Evolutionary conservation across 2,113 vertebrate genomes (phyloP), one percentile per base, ranked within the genome.

Genomic region (Lutjanus erythropterus): DNA sequence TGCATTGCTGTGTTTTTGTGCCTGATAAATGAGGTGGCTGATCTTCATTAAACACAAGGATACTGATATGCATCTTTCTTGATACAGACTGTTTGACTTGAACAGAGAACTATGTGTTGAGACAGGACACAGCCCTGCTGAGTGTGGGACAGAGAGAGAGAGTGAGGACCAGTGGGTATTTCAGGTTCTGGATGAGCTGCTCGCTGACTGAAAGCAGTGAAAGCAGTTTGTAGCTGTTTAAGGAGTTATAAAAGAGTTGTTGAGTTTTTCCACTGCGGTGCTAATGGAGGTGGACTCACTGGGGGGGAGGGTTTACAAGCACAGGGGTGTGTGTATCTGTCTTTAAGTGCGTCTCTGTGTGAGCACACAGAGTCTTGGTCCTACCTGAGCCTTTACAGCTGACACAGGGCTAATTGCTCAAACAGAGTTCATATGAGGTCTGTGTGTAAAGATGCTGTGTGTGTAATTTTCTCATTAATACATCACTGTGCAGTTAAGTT

Each of bases 221-320:
- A 77, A 75, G 74, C 70, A 50, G 47, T 87, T 71, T 84, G 75
- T 72, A 71, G 71, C 81, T 75, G 76, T 87, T 89, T 69, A 80
- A 86, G 73, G 68, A 75, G 35, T 78, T 62, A 67, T 86, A 82
- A 86, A 81, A 77, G 71, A 81, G 52, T 52, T 78, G 74, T 81
- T 78, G 65, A 79, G 61, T 87, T 89, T 84, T 87, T 89, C 83
- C 83, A 84, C 81, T 52, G 44, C 35, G 21, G 86, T 64, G 76
- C 44, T 89, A 92, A 90, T 88, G 68, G 80, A 64, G 31, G 42
- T 58, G 68, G 59, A 67, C 78, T 80, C 75, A 42, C 71, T 14
- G 23, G 61, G 61, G 50, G 78, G 10, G 29, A 15, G 42, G 35
- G 4, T 89, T 89, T 86, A 86, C 87, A 68, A 81, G 75, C 55